Percentiles rank a stretch among this genome's conserved stretches.
Conservation (phyloP, 1,140 invertebrate genomes). For the Trachymyrmex septentrionalis region DNA sequence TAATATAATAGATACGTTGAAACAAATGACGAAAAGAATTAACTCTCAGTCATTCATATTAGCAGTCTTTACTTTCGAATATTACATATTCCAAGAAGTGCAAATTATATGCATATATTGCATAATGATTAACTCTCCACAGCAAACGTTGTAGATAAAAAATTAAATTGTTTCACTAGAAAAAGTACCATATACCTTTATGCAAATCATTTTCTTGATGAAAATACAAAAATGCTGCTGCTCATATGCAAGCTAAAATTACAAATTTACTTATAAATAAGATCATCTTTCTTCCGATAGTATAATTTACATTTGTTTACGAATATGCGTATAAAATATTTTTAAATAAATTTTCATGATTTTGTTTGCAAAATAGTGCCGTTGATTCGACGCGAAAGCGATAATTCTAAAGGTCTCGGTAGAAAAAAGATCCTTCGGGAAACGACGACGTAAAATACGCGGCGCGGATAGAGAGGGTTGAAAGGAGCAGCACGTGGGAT, state of each 20-base stretch:
- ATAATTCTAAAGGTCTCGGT: conserved; percentile 45
- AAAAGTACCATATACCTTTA: neutral
- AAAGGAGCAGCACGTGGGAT: conserved; percentile 67
- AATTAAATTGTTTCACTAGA: neutral
- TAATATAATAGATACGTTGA: conserved; percentile 11
- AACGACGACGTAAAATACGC: conserved; percentile 49
- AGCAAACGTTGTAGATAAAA: conserved; percentile 43
- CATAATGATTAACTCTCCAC: neutral
- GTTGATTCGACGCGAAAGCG: conserved; percentile 33
- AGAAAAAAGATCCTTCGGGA: conserved; percentile 46
- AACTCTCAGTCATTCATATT: conserved; percentile 51
- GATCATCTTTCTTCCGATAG: neutral
- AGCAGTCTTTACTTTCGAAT: conserved; percentile 58
- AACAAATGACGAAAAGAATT: conserved; percentile 44
- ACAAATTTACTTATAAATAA: neutral
- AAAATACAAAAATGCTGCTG: neutral
- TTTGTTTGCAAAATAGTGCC: conserved; percentile 15
- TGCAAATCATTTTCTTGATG: neutral
- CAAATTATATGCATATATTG: neutral
- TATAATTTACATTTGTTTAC: neutral
- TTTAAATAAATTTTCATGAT: conserved; percentile 11
- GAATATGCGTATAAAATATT: neutral
- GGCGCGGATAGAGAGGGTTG: conserved; percentile 65
- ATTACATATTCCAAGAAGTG: neutral
- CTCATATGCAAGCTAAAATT: neutral